Evolutionary conservation across 2,888 invertebrate species (phyloP), one percentile per base, ranked within the genome.

Genomic region (Drosophila greeni): DNA sequence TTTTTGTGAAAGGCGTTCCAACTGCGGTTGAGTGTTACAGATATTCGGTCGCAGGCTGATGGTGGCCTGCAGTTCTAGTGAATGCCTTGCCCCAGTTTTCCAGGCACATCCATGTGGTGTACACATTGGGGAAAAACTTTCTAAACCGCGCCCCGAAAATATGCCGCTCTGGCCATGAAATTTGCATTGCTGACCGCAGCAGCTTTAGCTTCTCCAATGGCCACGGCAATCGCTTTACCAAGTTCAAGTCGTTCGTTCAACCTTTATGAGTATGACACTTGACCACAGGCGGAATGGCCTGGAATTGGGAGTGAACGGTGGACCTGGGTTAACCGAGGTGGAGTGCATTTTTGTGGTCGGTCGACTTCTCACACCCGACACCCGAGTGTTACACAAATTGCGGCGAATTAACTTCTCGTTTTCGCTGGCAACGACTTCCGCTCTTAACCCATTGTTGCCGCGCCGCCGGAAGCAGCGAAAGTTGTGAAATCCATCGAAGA

Each of bases 21-120:
- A 37, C 20, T 66, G 51, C 31, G 26, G 61, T 52, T 24, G 47
- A 60, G 48, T 67, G 70, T 18, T 58, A 52, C 59, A 68, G 68
- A 59, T 43, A 53, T 56, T 58, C 49, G 48, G 43, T 39, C 39
- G 26, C 48, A 43, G 53, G 42, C 70, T 26, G 45, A 18, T 16
- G 34, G 26, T 53, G 49, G 71, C 71, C 54, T 70, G 57, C 66
- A 55, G 53, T 72, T 72, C 57, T 61, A 48, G 78, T 81, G 81
- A 78, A 75, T 83, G 78, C 83, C 73, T 82, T 84, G 84, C 82
- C 84, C 82, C 82, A 79, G 79, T 78, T 83, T 36, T 23, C 36
- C 23, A 34, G 40, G 23, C 61, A 60, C 39, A 42, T 62, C 26
- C 40, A 59, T 37, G 60, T 62, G 73, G 60, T 60, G 76, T 73